Evolutionary conservation across 2,797 vertebrate species (phyloP).

Genomic region (Malurus splendens): DNA sequence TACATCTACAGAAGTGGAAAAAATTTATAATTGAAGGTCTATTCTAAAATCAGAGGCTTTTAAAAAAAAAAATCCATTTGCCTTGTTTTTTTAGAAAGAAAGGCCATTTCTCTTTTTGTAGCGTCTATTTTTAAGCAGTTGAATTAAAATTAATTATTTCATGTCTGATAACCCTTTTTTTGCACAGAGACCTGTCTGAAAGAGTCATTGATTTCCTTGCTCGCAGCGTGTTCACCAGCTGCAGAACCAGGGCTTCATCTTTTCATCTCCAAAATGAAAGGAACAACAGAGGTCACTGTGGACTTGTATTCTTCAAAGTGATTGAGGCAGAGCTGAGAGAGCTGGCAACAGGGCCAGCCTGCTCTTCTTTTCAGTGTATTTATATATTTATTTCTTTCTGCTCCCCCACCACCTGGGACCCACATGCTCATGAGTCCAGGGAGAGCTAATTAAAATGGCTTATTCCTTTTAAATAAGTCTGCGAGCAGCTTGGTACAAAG

Average conservation of each 20-base stretch:
- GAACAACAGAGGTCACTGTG: constrained; percentile 56
- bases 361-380: constrained; percentile 11
- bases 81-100: background rate
- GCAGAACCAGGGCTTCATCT: background rate
- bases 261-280: constrained; percentile 46
- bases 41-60: background rate
- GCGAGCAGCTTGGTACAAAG: background rate
- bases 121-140: background rate
- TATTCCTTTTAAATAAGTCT: background rate
- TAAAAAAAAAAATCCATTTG: background rate
- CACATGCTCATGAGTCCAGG: background rate
- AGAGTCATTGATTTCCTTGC: constrained; percentile 16
- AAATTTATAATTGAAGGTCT: background rate
- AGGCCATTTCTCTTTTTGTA: background rate
- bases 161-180: background rate
- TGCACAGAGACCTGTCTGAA: background rate
- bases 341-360: background rate
- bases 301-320: constrained; percentile 23
- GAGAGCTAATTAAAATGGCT: constrained; percentile 38
- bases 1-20: background rate
- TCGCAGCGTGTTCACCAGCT: background rate
- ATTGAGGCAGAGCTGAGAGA: background rate
- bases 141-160: constrained; percentile 38
- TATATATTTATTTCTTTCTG: background rate
- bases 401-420: background rate